A percentile compares a stretch with the other conserved stretches of the same genome.
Conservation (phyloP, 2,888 invertebrate species). For the Lycophotia porphyrea region DNA sequence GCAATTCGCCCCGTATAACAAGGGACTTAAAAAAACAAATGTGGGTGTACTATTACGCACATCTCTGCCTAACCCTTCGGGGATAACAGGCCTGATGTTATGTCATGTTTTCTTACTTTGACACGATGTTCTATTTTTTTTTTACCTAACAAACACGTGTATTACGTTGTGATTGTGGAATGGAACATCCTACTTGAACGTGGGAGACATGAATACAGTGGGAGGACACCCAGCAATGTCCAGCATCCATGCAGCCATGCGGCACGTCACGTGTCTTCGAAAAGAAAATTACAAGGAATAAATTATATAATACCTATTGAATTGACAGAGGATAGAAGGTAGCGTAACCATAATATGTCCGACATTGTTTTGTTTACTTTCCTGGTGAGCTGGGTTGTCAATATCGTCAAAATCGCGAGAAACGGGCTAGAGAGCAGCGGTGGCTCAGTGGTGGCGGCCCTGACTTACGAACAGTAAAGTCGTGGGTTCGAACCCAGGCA, state of each 20-base stretch:
- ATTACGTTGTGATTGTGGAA: not conserved
- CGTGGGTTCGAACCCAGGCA: too few relatives aligned
- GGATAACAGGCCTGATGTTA: too few relatives aligned
- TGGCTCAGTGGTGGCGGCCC: too few relatives aligned
- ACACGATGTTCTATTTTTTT: not conserved
- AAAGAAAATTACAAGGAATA: not conserved
- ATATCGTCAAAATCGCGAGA: too few relatives aligned
- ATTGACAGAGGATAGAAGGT: not conserved
- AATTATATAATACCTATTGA: not conserved
- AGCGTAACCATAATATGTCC: not conserved
- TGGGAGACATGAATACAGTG: slow-evolving; percentile 15
- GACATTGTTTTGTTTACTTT: too few relatives aligned
- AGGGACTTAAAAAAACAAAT: too few relatives aligned
- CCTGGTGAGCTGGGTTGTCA: too few relatives aligned
- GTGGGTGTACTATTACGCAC: too few relatives aligned
- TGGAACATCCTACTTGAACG: not conserved
- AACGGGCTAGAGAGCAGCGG: too few relatives aligned
- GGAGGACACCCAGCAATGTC: slow-evolving; percentile 12
- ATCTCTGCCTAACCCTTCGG: too few relatives aligned
- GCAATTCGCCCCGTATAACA: too few relatives aligned
- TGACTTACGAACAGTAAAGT: too few relatives aligned
- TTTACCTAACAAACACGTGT: slow-evolving; percentile 24
- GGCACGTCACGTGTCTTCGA: not conserved
- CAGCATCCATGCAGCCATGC: slow-evolving; percentile 14
- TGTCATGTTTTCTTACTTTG: not conserved